Conservation (phyloP, 2,797 vertebrate genomes). For the Adrianichthys oophorus region DNA sequence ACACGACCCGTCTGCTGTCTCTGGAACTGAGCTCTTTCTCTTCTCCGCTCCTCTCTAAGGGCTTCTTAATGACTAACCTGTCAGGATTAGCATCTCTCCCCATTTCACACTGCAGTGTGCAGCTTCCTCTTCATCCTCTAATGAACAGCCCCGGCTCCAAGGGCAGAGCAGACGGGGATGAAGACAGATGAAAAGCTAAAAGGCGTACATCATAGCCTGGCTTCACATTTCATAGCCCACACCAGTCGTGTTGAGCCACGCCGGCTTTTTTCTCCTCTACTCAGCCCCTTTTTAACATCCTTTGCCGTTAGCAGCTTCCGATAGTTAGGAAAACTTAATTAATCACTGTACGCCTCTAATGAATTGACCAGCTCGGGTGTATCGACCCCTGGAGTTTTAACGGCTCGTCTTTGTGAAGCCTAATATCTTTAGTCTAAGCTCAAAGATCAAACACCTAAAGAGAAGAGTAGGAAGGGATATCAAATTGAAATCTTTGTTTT, state of each 20-base stretch:
- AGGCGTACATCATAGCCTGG: constrained; percentile 37
- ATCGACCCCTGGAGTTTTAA: constrained; percentile 72
- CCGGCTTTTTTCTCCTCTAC: constrained; percentile 21
- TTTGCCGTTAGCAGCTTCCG: constrained; percentile 47
- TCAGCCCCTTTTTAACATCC: constrained; percentile 41
- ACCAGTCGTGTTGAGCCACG: constrained; percentile 32
- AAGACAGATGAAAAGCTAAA: constrained; percentile 55
- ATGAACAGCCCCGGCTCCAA: constrained; percentile 60
- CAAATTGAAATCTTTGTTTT: constrained; percentile 34
- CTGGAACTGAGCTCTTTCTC: constrained; percentile 27
- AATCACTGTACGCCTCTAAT: constrained; percentile 73
- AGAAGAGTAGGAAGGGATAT: constrained; percentile 48
- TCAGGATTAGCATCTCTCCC: constrained; percentile 70
- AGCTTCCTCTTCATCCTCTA: constrained; percentile 58
- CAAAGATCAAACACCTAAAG: constrained; percentile 59
- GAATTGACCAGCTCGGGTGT: constrained; percentile 66
- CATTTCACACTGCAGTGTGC: constrained; percentile 64
- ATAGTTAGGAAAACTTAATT: constrained; percentile 69
- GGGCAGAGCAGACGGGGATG: constrained; percentile 59
- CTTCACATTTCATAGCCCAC: constrained; percentile 56
- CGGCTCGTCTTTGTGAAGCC: constrained; percentile 62
- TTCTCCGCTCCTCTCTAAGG: constrained; percentile 44
- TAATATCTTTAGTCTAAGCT: constrained; percentile 60
- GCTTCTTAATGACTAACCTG: constrained; percentile 71
- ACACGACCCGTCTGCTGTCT: constrained; percentile 22